These are phyloP conservation scores for Cynoglossus semilaevis DNA, from an alignment of 2,113 vertebrate species.

Conservation along the genomic window DNA sequence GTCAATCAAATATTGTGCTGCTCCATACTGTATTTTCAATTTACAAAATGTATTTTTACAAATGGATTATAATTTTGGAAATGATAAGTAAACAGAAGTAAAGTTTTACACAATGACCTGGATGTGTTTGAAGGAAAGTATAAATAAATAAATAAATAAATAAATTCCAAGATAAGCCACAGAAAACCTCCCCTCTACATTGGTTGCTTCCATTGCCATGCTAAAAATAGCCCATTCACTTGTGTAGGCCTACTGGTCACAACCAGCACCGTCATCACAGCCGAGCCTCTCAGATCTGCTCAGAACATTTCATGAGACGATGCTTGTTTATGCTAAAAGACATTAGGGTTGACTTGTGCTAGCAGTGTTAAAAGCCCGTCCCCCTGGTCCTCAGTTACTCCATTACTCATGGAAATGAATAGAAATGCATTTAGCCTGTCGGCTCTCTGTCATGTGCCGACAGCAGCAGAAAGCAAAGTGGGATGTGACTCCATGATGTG, in stretches of 20 bases:
- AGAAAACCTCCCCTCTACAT: conserved; percentile 26
- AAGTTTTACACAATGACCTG: too few species aligned
- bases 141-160: too few species aligned
- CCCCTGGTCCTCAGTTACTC: conserved; percentile 21
- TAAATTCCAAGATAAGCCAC: not conserved
- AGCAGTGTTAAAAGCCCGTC: conserved; percentile 25
- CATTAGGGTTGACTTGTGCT: not conserved
- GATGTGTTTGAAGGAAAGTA: too few species aligned
- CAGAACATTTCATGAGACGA: conserved; percentile 6
- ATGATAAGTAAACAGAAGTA: too few species aligned
- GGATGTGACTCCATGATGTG: not conserved
- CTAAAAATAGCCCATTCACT: conserved; percentile 69
- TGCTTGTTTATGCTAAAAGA: too few species aligned
- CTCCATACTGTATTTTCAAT: too few species aligned
- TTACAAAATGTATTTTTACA: not conserved
- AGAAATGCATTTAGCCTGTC: conserved; percentile 19
- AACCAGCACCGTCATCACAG: conserved; percentile 31
- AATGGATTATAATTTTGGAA: too few species aligned
- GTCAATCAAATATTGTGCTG: too few species aligned
- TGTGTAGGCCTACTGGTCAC: conserved; percentile 32
- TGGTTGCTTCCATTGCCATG: conserved; percentile 43
- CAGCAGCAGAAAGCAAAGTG: not conserved
- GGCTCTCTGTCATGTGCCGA: conserved; percentile 32
- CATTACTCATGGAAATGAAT: conserved; percentile 6
- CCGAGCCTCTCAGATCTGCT: conserved; percentile 30